Evolutionary conservation across 2,797 vertebrate genomes (phyloP).

Genomic region (Balearica regulorum): DNA sequence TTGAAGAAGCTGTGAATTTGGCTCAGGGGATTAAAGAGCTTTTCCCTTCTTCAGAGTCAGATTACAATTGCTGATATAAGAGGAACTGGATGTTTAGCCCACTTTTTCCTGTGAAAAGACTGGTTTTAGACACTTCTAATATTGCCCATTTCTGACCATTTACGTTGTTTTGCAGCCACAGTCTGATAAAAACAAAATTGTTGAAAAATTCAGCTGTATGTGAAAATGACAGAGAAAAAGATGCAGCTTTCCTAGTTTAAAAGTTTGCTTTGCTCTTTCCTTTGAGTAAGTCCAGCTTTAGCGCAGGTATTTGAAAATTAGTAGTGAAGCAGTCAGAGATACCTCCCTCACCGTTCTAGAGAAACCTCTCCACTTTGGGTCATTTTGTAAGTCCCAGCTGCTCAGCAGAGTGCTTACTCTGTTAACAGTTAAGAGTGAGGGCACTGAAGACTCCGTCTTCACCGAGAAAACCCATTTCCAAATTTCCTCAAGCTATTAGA

Average conservation of each 20-base stretch:
- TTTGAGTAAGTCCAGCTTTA: not conserved
- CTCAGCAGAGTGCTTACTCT: not conserved
- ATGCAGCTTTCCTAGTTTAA: not conserved
- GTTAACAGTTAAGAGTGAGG: not conserved
- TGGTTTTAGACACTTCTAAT: not conserved
- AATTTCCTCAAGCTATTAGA: not conserved
- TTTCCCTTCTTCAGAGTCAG: not conserved
- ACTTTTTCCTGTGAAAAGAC: not conserved
- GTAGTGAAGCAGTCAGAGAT: not conserved
- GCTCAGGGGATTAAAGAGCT: not conserved
- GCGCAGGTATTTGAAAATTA: not conserved
- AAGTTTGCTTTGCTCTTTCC: not conserved
- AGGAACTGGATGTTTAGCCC: not conserved
- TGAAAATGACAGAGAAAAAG: not conserved
- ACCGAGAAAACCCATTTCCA: not conserved
- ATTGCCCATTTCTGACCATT: not conserved
- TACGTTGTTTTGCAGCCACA: not conserved
- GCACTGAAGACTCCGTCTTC: rapidly evolving
- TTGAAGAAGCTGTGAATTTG: not conserved
- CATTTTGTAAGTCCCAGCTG: not conserved
- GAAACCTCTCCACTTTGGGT: not conserved
- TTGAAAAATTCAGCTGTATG: not conserved
- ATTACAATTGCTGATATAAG: not conserved
- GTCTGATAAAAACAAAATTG: not conserved
- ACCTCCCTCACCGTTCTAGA: not conserved